phyloP scores from a whole-genome alignment of 2,888 invertebrate species.

The Clostera curtula region DNA sequence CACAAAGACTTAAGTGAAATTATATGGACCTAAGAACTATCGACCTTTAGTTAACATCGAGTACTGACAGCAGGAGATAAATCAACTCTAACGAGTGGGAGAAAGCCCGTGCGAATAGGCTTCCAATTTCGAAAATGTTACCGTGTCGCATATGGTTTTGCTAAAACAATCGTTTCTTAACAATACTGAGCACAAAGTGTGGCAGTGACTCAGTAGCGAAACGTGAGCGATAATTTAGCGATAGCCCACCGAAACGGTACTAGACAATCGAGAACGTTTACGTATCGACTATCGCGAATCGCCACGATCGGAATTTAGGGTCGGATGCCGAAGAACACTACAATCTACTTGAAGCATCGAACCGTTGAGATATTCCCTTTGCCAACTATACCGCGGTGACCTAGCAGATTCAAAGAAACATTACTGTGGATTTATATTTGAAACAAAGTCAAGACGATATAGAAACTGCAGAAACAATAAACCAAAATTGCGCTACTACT shows the following conservation, averaged over 20 bases:
- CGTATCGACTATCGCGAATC: slow-evolving; percentile 64
- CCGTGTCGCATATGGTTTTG: slow-evolving; percentile 20
- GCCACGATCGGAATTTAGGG: slow-evolving; percentile 62
- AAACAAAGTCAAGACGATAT: too few relatives aligned
- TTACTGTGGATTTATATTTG: too few relatives aligned
- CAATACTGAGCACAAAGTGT: slow-evolving; percentile 46
- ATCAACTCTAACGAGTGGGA: slow-evolving; percentile 17
- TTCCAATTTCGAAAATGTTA: slow-evolving; percentile 20
- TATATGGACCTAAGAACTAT: background rate
- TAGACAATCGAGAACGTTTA: slow-evolving; percentile 60
- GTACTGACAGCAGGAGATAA: slow-evolving; percentile 14
- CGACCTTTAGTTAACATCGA: slow-evolving; percentile 1
- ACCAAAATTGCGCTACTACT: too few relatives aligned
- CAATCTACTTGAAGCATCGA: slow-evolving; percentile 38
- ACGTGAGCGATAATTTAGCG: slow-evolving; percentile 71
- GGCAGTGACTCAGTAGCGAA: slow-evolving; percentile 60
- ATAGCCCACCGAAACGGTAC: slow-evolving; percentile 58
- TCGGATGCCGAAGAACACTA: slow-evolving; percentile 29
- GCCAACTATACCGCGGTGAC: slow-evolving; percentile 16
- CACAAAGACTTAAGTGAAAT: background rate
- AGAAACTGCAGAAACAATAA: too few relatives aligned
- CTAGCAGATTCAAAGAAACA: too few relatives aligned
- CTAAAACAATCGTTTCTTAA: slow-evolving; percentile 28
- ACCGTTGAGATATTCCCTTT: slow-evolving; percentile 36
- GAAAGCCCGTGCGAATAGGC: slow-evolving; percentile 23